phyloP scores from a whole-genome alignment of 2,797 vertebrate genomes.

The Sebastes matsubarae region DNA sequence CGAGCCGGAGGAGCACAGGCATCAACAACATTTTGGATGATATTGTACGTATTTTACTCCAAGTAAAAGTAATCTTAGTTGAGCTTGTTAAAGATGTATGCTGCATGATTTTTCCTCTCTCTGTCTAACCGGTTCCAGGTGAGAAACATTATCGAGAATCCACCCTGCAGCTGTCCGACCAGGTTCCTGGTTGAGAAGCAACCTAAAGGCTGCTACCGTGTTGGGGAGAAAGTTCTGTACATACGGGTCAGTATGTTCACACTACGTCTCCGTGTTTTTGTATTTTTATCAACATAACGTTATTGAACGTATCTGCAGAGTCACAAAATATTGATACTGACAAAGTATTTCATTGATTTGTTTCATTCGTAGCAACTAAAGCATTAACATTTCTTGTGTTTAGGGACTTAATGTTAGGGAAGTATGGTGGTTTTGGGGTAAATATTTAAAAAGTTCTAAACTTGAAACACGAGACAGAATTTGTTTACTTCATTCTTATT shows the following conservation, averaged over 20 bases:
- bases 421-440: not conserved
- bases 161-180: constrained; percentile 90
- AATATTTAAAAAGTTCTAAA: not conserved
- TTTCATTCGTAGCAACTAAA: not conserved
- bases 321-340: not conserved
- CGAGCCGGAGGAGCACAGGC: constrained; percentile 81
- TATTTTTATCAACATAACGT: not conserved
- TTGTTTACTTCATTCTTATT: not conserved
- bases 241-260: constrained; percentile 72
- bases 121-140: constrained; percentile 80
- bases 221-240: constrained; percentile 92
- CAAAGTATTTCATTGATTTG: not conserved
- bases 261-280: not conserved
- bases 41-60: constrained; percentile 81
- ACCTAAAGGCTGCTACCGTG: constrained; percentile 93
- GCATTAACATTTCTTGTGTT: not conserved
- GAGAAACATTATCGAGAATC: constrained; percentile 91
- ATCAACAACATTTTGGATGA: constrained; percentile 88
- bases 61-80: not conserved
- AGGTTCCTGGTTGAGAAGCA: constrained; percentile 94
- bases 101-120: not conserved
- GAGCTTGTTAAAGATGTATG: not conserved
- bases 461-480: not conserved
- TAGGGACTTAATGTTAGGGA: not conserved
- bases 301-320: not conserved